Evolutionary conservation across 2,113 vertebrate species (phyloP).

Genomic region (Apteryx mantelli): DNA sequence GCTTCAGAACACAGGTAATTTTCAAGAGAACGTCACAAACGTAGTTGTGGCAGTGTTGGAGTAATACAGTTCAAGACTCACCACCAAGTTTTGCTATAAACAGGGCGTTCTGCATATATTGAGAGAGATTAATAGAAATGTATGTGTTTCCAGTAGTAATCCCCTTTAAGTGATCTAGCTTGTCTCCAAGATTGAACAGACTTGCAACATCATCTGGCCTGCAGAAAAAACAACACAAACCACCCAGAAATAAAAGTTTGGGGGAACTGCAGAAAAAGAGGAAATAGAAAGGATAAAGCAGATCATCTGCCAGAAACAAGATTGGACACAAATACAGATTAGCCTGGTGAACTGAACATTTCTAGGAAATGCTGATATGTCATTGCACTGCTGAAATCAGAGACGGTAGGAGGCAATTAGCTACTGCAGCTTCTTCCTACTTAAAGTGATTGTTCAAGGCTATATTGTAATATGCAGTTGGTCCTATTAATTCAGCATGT

Average conservation of each 20-base stretch:
- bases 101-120: neutral
- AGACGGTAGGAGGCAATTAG: constrained; percentile 30
- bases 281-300: neutral
- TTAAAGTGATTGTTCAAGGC: constrained; percentile 13
- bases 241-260: neutral
- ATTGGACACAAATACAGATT: neutral
- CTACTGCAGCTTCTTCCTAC: neutral
- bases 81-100: neutral
- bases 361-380: neutral
- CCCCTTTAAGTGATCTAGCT: neutral
- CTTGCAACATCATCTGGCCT: neutral
- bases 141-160: constrained; percentile 1
- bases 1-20: neutral
- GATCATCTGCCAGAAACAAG: neutral
- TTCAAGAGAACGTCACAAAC: neutral
- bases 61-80: neutral
- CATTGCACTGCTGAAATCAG: neutral
- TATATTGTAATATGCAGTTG: neutral
- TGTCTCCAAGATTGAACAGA: neutral
- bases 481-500: neutral
- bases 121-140: neutral
- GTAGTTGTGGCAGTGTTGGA: neutral
- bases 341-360: neutral
- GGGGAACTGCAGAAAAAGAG: neutral
- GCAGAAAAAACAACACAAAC: neutral